These are phyloP conservation scores for Anas georgica DNA, from an alignment of 2,797 vertebrate species.

Conservation along the genomic window DNA sequence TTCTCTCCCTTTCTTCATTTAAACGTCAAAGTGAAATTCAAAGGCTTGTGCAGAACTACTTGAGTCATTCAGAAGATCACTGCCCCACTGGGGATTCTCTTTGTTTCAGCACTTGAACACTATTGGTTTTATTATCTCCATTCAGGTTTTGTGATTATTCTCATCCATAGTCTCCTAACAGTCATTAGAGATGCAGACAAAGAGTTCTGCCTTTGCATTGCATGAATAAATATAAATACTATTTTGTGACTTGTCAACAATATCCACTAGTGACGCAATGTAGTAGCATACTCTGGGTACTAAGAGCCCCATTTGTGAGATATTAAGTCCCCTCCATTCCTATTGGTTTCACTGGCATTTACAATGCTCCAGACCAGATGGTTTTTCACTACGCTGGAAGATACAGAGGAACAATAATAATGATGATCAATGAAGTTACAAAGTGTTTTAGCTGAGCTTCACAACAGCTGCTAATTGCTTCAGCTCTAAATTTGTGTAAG, in stretches of 20 bases:
- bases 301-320: conserved; percentile 12
- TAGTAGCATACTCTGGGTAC: not conserved
- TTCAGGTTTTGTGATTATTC: conserved; percentile 52
- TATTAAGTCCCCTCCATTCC: not conserved
- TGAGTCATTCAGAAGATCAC: conserved; percentile 70
- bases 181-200: conserved; percentile 49
- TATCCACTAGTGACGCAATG: not conserved
- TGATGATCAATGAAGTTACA: conserved; percentile 35
- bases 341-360: conserved; percentile 11
- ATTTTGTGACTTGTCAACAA: conserved; percentile 30
- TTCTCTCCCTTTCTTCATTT: conserved; percentile 68
- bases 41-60: conserved; percentile 68
- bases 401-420: conserved; percentile 14
- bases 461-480: conserved; percentile 55
- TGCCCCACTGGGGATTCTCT: conserved; percentile 66
- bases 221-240: conserved; percentile 61
- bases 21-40: conserved; percentile 78
- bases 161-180: conserved; percentile 37
- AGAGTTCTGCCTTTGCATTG: conserved; percentile 48
- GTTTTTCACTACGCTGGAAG: conserved; percentile 8
- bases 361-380: conserved; percentile 10
- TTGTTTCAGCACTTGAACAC: conserved; percentile 71
- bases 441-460: conserved; percentile 37
- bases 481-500: conserved; percentile 50
- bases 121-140: conserved; percentile 63